Conservation (phyloP, 1,140 invertebrate species). For the Microplitis demolitor region DNA sequence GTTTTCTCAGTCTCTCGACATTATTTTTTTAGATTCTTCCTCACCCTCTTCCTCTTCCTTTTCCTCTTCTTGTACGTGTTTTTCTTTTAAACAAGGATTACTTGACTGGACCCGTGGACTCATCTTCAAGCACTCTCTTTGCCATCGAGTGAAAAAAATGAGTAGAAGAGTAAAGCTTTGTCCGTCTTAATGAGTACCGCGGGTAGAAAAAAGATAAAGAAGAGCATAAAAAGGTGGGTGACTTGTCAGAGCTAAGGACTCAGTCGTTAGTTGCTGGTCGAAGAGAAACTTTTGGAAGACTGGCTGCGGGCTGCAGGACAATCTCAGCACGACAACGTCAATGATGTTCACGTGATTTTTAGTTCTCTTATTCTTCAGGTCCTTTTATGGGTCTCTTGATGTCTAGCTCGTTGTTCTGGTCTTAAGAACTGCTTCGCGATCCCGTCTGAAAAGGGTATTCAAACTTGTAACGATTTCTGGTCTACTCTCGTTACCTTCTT, state of each 20-base stretch:
- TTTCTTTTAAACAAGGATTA: slow-evolving; percentile 3
- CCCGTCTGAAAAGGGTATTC: neutral
- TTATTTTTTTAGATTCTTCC: neutral
- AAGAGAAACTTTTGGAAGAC: slow-evolving; percentile 22
- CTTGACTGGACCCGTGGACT: slow-evolving; percentile 8
- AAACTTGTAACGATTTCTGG: slow-evolving; percentile 5
- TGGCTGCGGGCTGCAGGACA: neutral
- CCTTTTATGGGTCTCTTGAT: neutral
- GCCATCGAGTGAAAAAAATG: slow-evolving; percentile 1
- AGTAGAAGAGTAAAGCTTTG: slow-evolving; percentile 11
- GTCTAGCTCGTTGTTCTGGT: neutral
- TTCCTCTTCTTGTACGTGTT: neutral
- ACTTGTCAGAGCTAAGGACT: slow-evolving; percentile 13
- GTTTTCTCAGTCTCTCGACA: neutral
- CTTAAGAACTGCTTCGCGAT: slow-evolving; percentile 5
- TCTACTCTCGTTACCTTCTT: neutral
- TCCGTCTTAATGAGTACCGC: slow-evolving; percentile 30
- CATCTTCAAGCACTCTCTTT: slow-evolving; percentile 4
- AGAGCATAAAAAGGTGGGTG: neutral
- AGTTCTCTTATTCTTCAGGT: slow-evolving; percentile 2
- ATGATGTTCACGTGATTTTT: neutral
- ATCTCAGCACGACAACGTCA: slow-evolving; percentile 16
- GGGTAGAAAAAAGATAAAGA: neutral
- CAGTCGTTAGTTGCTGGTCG: slow-evolving; percentile 22
- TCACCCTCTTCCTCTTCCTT: neutral